Evolutionary conservation across 1,140 invertebrate species (phyloP).

Genomic region (Brachionus rotundiformis): DNA sequence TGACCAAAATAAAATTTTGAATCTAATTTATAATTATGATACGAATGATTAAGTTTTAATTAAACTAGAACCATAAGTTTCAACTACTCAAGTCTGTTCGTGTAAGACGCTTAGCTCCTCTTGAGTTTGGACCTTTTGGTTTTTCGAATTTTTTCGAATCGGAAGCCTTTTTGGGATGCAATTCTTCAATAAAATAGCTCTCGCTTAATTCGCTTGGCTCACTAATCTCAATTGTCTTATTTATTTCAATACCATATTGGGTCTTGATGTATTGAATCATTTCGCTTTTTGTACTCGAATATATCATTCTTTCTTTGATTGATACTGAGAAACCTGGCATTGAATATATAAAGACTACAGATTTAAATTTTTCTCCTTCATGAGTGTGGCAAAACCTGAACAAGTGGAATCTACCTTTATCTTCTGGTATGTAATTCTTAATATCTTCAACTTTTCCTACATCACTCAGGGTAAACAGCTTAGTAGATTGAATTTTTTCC

Average conservation of each 20-base stretch:
- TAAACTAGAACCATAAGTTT: background rate
- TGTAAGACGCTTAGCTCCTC: constrained; percentile 85
- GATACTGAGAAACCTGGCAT: constrained; percentile 91
- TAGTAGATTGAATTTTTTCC: constrained; percentile 57
- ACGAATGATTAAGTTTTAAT: background rate
- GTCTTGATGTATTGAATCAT: constrained; percentile 66
- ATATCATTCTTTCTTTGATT: constrained; percentile 94
- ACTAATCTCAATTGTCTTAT: constrained; percentile 91
- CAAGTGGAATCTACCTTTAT: constrained; percentile 86
- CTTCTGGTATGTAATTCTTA: constrained; percentile 70
- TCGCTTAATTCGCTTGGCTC: constrained; percentile 82
- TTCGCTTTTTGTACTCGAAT: constrained; percentile 84
- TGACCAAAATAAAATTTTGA: background rate
- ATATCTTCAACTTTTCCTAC: constrained; percentile 70
- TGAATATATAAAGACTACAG: constrained; percentile 86
- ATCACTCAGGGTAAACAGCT: constrained; percentile 54
- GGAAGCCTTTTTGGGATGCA: constrained; percentile 84
- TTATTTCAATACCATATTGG: constrained; percentile 71
- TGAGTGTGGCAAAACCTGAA: constrained; percentile 86
- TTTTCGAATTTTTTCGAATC: constrained; percentile 75
- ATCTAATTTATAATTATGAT: background rate
- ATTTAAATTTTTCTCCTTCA: constrained; percentile 74
- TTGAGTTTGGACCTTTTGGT: constrained; percentile 86
- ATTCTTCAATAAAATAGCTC: constrained; percentile 83
- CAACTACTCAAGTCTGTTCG: background rate